phyloP scores from a whole-genome alignment of 2,797 vertebrate species.

The Neostethus bicornis region DNA sequence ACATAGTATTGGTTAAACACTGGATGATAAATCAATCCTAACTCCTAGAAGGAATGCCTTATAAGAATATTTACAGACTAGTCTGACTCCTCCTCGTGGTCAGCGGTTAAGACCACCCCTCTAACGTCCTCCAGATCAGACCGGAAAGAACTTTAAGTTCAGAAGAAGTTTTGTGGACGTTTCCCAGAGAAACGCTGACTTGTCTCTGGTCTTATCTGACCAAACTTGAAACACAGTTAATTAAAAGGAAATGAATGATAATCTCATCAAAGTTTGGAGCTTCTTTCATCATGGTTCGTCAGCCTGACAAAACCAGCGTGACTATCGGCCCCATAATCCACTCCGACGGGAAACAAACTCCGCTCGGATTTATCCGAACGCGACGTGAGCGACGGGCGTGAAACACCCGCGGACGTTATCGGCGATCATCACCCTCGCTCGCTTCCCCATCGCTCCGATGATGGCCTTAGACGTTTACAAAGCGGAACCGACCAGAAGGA shows the following conservation, averaged over 20 bases:
- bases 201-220: background rate
- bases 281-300: constrained; percentile 50
- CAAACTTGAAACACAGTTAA: constrained; percentile 44
- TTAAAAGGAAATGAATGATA: constrained; percentile 55
- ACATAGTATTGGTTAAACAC: too few species aligned
- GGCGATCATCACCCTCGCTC: constrained; percentile 21
- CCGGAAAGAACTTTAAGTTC: too few species aligned
- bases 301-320: constrained; percentile 35
- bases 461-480: too few species aligned
- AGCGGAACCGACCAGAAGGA: background rate
- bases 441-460: constrained; percentile 6
- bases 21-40: too few species aligned
- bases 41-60: too few species aligned
- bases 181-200: constrained; percentile 13
- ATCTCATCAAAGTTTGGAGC: constrained; percentile 58
- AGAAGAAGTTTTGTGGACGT: background rate
- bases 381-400: constrained; percentile 33
- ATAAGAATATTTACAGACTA: too few species aligned
- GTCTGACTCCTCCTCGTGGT: too few species aligned
- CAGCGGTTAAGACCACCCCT: too few species aligned
- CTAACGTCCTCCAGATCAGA: too few species aligned
- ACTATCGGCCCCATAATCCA: constrained; percentile 40
- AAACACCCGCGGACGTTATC: constrained; percentile 46
- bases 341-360: constrained; percentile 12
- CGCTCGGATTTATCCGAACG: constrained; percentile 35